phyloP scores from a whole-genome alignment of 1,140 invertebrate genomes.

The Atta cephalotes region DNA sequence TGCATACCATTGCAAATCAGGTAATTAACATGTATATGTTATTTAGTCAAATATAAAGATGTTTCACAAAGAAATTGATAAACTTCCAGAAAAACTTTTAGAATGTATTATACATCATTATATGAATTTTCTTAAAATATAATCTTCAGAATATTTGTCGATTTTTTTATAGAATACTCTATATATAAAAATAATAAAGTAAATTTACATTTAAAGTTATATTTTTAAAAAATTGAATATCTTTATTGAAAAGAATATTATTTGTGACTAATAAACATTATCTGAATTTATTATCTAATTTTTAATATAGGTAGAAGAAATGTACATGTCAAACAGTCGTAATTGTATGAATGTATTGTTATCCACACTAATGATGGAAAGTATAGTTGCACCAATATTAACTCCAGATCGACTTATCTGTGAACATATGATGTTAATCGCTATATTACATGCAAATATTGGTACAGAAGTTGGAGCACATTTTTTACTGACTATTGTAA shows the following conservation, averaged over 20 bases:
- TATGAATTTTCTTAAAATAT: too few species aligned
- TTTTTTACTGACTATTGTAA: constrained; percentile 90
- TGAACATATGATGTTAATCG: constrained; percentile 94
- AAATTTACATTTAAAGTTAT: neutral
- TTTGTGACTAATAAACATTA: neutral
- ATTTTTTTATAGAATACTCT: neutral
- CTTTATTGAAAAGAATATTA: constrained; percentile 64
- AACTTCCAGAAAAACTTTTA: too few species aligned
- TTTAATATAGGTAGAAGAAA: constrained; percentile 88
- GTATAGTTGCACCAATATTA: constrained; percentile 88
- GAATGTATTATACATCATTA: too few species aligned
- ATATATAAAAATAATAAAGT: neutral
- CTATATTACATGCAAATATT: constrained; percentile 95
- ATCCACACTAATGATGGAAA: constrained; percentile 89
- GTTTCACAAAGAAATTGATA: too few species aligned
- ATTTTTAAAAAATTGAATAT: constrained; percentile 41
- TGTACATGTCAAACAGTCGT: constrained; percentile 92
- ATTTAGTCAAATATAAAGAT: neutral
- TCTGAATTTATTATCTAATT: constrained; percentile 35
- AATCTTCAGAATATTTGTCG: too few species aligned
- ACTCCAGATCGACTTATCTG: constrained; percentile 93
- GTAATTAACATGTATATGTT: constrained; percentile 78
- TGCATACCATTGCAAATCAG: constrained; percentile 92
- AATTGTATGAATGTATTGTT: constrained; percentile 94
- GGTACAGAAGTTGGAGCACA: constrained; percentile 95